phyloP scores from a whole-genome alignment of 1,140 invertebrate species.

The Drosophila elegans region DNA sequence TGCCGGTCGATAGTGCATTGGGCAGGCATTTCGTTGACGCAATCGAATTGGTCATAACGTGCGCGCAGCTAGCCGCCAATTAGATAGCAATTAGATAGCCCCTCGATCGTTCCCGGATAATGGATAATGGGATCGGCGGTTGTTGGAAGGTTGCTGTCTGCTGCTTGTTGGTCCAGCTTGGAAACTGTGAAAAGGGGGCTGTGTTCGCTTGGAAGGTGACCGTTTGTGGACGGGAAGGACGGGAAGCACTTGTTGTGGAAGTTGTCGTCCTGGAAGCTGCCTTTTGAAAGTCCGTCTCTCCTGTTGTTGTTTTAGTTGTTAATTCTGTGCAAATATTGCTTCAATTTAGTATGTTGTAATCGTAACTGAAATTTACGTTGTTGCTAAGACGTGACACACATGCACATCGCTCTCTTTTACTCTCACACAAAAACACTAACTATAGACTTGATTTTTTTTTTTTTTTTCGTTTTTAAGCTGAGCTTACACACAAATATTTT shows the following conservation, averaged over 20 bases:
- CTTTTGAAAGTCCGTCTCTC: conserved; percentile 41
- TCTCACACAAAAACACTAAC: conserved; percentile 26
- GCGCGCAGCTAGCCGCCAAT: conserved; percentile 59
- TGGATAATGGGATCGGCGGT: background rate
- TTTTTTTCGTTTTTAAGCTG: conserved; percentile 44
- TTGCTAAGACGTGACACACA: conserved; percentile 78
- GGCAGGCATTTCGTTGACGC: conserved; percentile 92
- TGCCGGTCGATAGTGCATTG: conserved; percentile 92
- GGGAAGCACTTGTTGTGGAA: conserved; percentile 38
- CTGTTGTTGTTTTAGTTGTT: conserved; percentile 34
- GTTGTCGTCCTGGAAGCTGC: conserved; percentile 34
- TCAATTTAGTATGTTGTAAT: conserved; percentile 77
- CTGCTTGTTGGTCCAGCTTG: conserved; percentile 30
- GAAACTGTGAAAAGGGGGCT: conserved; percentile 25
- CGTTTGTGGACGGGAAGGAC: background rate
- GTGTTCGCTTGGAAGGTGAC: conserved; percentile 12
- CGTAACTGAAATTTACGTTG: conserved; percentile 70
- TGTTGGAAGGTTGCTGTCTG: background rate
- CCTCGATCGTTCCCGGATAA: conserved; percentile 8
- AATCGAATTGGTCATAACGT: conserved; percentile 86
- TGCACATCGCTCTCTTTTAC: conserved; percentile 32
- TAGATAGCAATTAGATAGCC: conserved; percentile 32
- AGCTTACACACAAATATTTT: conserved; percentile 28
- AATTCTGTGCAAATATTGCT: conserved; percentile 68
- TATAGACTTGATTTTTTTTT: conserved; percentile 22